Base-by-base conservation (phyloP, 2,888 invertebrate species). In the Endotricha flammealis region DNA sequence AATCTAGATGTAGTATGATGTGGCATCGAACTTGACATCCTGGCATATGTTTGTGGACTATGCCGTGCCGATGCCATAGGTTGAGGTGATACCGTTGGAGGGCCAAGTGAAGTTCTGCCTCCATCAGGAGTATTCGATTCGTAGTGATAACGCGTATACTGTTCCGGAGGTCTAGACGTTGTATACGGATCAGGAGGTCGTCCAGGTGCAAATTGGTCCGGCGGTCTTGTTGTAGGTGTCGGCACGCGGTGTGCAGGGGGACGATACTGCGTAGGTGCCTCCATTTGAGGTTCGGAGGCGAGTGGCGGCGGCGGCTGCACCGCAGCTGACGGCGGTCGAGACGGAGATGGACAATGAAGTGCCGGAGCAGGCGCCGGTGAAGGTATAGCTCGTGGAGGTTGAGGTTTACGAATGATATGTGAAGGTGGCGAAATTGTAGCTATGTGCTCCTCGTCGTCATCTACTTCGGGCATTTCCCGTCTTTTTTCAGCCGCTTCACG, bases 401-500 rank as follows among this genome's bases (percentile, higher is more conserved):
- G 61, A 35, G 66, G 88, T 48, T 86, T 87, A 33, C 81, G 80
- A 47, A 87, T 88, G 23, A 87, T 77, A 46, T 87, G 87, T 11
- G 87, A 77, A 0, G 88, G 85, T 13, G 87, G 86, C 5, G 87
- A 83, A n/a, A 81, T 64, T 2, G 78, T 73, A 24, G 67, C 79
- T 12, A 55, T 59, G 1, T 70, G 51, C 25, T 85, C 86, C 44
- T 82, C 82, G 16, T 83, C 85, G 41, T 86, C 81, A 30, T 87
- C 87, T 8, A 73, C 71, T 28, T 85, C 83, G 0, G 81, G 79
- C 39, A 72, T 69, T 44, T 83, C 82, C 6, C 82, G 78, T 14
- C 86, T 68, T 48, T 85, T 83, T 48, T 85, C 83, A 12, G 82
- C 83, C 23, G 87, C 87, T 47, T 87, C 87, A 6, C 87, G 76